A percentile compares a stretch with the other conserved stretches of the same genome.
phyloP scores from a whole-genome alignment of 1,140 invertebrate genomes.

The Nixonia krombeini region DNA sequence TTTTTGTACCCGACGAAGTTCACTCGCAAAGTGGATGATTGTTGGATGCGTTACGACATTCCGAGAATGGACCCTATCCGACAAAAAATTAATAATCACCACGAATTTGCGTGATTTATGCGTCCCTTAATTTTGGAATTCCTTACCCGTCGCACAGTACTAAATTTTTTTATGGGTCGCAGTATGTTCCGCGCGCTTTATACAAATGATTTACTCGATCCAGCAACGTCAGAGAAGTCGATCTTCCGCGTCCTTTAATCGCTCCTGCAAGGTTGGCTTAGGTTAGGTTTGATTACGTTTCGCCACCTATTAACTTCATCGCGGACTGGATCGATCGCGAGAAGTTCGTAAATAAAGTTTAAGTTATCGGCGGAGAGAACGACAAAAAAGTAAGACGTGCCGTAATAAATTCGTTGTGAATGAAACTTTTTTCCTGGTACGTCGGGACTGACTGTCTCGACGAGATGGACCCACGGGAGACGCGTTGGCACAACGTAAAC shows the following conservation, averaged over 20 bases:
- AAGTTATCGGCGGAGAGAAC: no score
- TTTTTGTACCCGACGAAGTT: conserved; percentile 30
- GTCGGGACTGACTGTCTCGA: conserved; percentile 21
- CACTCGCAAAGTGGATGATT: conserved; percentile 28
- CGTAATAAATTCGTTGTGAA: conserved; percentile 40
- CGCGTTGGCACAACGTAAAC: conserved; percentile 49
- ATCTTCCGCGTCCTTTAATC: no score
- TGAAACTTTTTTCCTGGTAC: conserved; percentile 22
- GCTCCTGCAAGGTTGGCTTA: no score
- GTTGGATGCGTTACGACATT: conserved; percentile 37
- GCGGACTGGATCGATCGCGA: no score
- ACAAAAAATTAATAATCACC: conserved; percentile 52
- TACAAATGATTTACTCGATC: no score
- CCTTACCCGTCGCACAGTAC: conserved; percentile 13
- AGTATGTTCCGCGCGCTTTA: not conserved
- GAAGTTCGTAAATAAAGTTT: no score
- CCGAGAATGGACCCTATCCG: conserved; percentile 21
- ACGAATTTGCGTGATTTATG: conserved; percentile 50
- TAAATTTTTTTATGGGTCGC: conserved; percentile 6
- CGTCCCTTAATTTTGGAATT: conserved; percentile 37
- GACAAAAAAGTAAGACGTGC: no score
- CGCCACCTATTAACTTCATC: no score
- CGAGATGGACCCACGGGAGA: conserved; percentile 18
- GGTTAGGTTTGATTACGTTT: no score
- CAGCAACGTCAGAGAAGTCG: no score